phyloP scores from a whole-genome alignment of 2,797 vertebrate genomes.

The Aplochiton taeniatus region DNA sequence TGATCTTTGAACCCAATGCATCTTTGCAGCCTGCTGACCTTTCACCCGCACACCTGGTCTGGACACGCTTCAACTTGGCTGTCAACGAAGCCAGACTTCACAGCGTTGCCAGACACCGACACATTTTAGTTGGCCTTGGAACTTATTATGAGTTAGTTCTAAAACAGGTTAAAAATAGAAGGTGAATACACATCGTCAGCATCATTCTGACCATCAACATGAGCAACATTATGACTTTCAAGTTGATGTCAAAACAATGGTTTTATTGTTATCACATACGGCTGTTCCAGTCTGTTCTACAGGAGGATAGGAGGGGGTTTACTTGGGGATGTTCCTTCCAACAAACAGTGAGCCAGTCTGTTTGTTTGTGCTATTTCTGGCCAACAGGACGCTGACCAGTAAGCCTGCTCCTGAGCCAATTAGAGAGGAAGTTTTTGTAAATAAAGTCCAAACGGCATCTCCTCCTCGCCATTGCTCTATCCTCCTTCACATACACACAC shows the following conservation, averaged over 20 bases:
- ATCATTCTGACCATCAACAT: no score
- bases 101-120: no score
- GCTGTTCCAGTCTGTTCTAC: no score
- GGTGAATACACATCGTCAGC: no score
- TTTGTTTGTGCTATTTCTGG: constrained; percentile 45
- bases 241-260: no score
- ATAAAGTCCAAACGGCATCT: constrained; percentile 16
- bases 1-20: constrained; percentile 54
- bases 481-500: no score
- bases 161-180: no score
- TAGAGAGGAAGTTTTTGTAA: constrained; percentile 49
- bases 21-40: constrained; percentile 40
- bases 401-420: constrained; percentile 36
- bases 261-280: no score
- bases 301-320: constrained; percentile 38
- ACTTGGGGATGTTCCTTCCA: constrained; percentile 40
- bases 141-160: no score
- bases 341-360: constrained; percentile 50
- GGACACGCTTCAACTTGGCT: constrained; percentile 39
- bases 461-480: background rate
- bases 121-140: no score
- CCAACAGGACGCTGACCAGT: constrained; percentile 49
- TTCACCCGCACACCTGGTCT: constrained; percentile 46
- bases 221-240: no score
- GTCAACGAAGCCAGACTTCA: constrained; percentile 14